Base-by-base conservation (phyloP, 2,888 invertebrate genomes). In the Sphaerophoria rueppellii region DNA sequence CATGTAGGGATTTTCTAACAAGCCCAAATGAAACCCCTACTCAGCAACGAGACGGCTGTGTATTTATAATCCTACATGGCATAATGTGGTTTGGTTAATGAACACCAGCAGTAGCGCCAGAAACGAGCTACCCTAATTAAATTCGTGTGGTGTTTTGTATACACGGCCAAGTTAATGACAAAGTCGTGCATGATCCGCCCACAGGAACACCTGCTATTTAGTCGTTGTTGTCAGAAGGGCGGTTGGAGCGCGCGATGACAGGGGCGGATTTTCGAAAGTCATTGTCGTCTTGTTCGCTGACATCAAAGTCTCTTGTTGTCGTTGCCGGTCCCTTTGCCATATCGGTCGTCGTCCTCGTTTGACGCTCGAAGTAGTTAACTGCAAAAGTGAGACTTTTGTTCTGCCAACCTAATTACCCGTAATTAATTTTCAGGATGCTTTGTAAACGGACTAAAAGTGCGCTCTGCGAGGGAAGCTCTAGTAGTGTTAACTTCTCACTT, bases 111-210 rank as follows among this genome's bases (percentile, higher is more conserved):
- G 40, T 35, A 11, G 35, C 52, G 4, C 52, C 32, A 46, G 67
- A n/a, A 52, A 11, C 24, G 24, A 70, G 70, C 46, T 70, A 52
- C 54, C 58, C 76, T 69, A 69, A 76, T 76, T 76, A 76, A 76
- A 76, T 76, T 76, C 76, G 61, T 76, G 61, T 43, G 37, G 54
- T 46, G 60, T 35, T 69, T 76, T 35, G 46, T 69, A 24, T 24
- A 24, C 52, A 57, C 24, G 11, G 35, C 12, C 24, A 54, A 46
- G 54, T 70, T 77, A 77, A 71, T 77, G 70, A 48, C 70, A 63
- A 34, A 32, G 61, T 34, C 61, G 70, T 48, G 48, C 5, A 50
- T 55, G 54, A 76, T 61, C 52, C 61, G 35, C 35, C 35, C 43
- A n/a, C 76, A 60, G 60, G 34, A 60, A 69, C 60, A 76, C 46